Evolutionary conservation across 1,140 invertebrate species (phyloP).

Genomic region (Lepidotrigona ventralis): DNA sequence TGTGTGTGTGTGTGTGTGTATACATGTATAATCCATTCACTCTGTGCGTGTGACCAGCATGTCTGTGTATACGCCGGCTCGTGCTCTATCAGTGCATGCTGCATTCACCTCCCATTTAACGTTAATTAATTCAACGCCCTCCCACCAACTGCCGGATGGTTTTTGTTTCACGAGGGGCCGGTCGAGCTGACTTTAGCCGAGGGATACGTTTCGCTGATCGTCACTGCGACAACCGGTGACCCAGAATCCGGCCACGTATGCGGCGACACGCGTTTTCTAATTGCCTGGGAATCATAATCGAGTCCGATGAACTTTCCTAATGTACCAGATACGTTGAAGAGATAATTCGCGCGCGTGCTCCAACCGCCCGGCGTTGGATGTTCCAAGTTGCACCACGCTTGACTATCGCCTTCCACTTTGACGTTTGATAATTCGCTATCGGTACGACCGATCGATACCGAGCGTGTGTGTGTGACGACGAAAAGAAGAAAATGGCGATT

Average conservation of each 20-base stretch:
- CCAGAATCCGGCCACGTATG: neutral
- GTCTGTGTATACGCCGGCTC: neutral
- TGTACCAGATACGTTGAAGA: constrained; percentile 4
- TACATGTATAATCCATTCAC: neutral
- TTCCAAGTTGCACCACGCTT: neutral
- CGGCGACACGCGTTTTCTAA: constrained; percentile 10
- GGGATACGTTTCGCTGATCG: constrained; percentile 29
- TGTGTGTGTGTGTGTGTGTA: too few species aligned
- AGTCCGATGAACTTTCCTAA: constrained; percentile 12
- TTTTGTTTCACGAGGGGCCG: constrained; percentile 38
- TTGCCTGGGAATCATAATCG: constrained; percentile 16
- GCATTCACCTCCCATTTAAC: constrained; percentile 42
- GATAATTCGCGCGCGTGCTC: constrained; percentile 36
- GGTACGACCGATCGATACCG: neutral
- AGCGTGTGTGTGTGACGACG: too few species aligned
- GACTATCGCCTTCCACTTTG: neutral
- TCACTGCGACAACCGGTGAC: neutral
- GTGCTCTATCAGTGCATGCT: constrained; percentile 41
- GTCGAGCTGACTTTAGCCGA: constrained; percentile 31
- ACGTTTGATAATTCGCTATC: neutral
- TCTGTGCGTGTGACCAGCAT: constrained; percentile 26
- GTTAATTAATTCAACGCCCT: constrained; percentile 41
- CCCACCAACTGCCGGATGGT: neutral
- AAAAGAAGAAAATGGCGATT: too few species aligned
- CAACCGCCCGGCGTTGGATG: neutral